These are phyloP conservation scores for Rhadina sibilatrix DNA, from an alignment of 2,113 vertebrate species.

Conservation along the genomic window DNA sequence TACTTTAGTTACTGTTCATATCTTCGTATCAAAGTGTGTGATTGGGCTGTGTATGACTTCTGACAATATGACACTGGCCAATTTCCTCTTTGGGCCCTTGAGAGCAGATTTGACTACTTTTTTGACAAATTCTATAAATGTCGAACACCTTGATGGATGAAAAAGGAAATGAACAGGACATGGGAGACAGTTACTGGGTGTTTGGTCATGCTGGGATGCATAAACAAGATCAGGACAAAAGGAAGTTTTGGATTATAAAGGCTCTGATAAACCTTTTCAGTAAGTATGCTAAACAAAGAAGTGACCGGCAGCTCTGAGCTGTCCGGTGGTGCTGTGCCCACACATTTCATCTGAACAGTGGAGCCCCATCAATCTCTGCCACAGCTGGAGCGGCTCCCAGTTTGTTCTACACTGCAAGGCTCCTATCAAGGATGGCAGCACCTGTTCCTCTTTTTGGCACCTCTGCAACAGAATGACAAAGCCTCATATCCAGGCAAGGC, in stretches of 20 bases:
- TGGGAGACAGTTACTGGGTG: neutral
- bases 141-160: slow-evolving; percentile 28
- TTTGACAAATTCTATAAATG: neutral
- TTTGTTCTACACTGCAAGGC: slow-evolving; percentile 19
- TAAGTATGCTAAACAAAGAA: slow-evolving; percentile 6
- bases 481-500: neutral
- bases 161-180: slow-evolving; percentile 9
- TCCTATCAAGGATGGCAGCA: slow-evolving; percentile 2
- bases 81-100: slow-evolving; percentile 24
- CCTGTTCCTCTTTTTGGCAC: slow-evolving; percentile 45
- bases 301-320: neutral
- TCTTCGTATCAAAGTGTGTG: neutral
- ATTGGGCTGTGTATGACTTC: neutral
- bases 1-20: neutral
- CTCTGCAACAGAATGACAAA: slow-evolving; percentile 36
- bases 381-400: neutral
- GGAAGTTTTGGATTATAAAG: slow-evolving; percentile 9
- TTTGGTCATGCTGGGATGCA: slow-evolving; percentile 45
- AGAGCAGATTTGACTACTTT: neutral
- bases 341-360: neutral
- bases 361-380: slow-evolving; percentile 8
- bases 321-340: neutral
- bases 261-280: slow-evolving; percentile 31
- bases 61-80: slow-evolving; percentile 31
- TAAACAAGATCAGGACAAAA: neutral